Conservation (phyloP, 2,888 invertebrate genomes). For the Allolobophora icterica region DNA sequence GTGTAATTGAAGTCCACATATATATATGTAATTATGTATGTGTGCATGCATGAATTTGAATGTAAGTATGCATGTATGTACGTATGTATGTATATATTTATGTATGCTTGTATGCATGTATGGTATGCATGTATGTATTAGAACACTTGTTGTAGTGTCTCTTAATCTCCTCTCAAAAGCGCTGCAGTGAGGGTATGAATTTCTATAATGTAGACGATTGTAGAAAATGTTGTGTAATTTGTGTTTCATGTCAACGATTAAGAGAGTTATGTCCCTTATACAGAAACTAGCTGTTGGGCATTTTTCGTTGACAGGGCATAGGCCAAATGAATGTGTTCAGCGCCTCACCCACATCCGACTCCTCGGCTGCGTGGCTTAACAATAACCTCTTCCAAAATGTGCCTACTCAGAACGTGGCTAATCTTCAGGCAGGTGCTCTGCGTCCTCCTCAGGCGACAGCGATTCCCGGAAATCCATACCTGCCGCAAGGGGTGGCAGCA, state of each 20-base stretch:
- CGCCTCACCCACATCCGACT: background rate
- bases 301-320: conserved; percentile 17
- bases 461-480: conserved; percentile 9
- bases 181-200: background rate
- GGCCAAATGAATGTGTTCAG: background rate
- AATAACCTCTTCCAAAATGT: background rate
- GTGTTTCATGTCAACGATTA: background rate
- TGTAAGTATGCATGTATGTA: too few species aligned
- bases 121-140: too few species aligned
- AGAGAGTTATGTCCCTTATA: background rate
- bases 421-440: background rate
- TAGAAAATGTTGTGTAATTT: background rate
- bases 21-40: too few species aligned
- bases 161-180: background rate
- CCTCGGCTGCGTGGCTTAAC: background rate
- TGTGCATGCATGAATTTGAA: too few species aligned
- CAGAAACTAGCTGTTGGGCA: background rate
- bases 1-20: too few species aligned
- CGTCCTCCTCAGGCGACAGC: background rate
- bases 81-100: too few species aligned
- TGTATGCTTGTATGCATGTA: too few species aligned
- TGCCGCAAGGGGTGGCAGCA: background rate
- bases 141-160: background rate
- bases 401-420: background rate
- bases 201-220: background rate